These are phyloP conservation scores for Coptotermes formosanus DNA, from an alignment of 1,140 invertebrate genomes.

Conservation along the genomic window DNA sequence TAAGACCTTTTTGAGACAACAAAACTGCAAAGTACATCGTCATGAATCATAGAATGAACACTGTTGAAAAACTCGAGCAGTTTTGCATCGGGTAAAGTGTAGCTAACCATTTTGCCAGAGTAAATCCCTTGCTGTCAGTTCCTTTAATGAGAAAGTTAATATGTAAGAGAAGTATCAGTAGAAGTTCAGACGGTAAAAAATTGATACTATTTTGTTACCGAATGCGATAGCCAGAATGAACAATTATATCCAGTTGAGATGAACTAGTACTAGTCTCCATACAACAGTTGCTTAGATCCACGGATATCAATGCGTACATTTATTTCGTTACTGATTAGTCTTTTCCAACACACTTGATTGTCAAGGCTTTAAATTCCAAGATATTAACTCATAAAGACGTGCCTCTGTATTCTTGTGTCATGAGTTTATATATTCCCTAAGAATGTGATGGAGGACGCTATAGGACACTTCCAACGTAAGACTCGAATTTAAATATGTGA, in stretches of 20 bases:
- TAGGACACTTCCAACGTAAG: too few relatives aligned
- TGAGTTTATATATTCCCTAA: too few relatives aligned
- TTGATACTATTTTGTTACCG: background rate
- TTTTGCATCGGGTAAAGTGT: background rate
- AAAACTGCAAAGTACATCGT: background rate
- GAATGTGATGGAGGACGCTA: too few relatives aligned
- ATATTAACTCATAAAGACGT: too few relatives aligned
- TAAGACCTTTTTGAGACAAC: background rate
- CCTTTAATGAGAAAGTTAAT: background rate
- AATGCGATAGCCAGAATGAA: background rate
- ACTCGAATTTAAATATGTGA: too few relatives aligned
- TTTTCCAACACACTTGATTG: too few relatives aligned
- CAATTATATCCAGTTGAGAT: background rate
- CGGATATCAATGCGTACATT: too few relatives aligned
- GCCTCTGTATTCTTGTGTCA: too few relatives aligned
- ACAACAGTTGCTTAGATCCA: too few relatives aligned
- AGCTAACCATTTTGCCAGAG: background rate
- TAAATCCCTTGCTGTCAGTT: background rate
- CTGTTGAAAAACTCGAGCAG: background rate
- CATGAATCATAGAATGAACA: background rate
- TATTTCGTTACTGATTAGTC: too few relatives aligned
- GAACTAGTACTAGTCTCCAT: too few relatives aligned
- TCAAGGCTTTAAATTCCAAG: too few relatives aligned
- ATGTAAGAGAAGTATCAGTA: background rate
- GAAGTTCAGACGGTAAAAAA: background rate